Conservation (phyloP, 2,888 invertebrate species). For the Thymelicus acteon region DNA sequence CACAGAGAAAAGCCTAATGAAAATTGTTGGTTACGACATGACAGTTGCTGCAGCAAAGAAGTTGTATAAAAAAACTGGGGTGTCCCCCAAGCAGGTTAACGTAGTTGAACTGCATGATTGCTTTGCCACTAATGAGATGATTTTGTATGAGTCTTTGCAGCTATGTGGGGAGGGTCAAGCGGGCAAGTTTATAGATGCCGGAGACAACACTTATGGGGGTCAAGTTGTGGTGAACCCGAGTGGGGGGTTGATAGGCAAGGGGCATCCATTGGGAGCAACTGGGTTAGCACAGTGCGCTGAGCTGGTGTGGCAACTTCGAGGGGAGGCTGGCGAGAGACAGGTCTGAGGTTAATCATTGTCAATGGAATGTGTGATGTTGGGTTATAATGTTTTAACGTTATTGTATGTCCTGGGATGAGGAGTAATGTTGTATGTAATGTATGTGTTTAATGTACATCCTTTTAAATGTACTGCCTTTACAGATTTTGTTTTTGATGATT, state of each 20-base stretch:
- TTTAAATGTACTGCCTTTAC: no score
- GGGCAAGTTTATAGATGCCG: conserved; percentile 95
- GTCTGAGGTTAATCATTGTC: conserved; percentile 65
- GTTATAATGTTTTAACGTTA: no score
- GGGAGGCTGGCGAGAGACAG: conserved; percentile 90
- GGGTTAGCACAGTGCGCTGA: conserved; percentile 96
- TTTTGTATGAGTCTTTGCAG: conserved; percentile 98
- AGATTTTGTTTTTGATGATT: no score
- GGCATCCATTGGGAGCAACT: conserved; percentile 98
- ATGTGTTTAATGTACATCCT: no score
- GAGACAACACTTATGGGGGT: conserved; percentile 98
- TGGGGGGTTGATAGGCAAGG: conserved; percentile 99
- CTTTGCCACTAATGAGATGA: conserved; percentile 98
- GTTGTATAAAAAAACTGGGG: conserved; percentile 90
- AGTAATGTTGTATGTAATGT: no score
- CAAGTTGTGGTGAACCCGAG: conserved; percentile 99
- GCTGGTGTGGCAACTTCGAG: conserved; percentile 93
- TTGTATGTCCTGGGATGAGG: no score
- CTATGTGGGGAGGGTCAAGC: conserved; percentile 96
- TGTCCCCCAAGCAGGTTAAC: conserved; percentile 92
- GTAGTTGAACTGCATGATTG: conserved; percentile 99
- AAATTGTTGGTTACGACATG: conserved; percentile 97
- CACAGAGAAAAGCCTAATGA: conserved; percentile 89
- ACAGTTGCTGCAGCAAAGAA: conserved; percentile 92
- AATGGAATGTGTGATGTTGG: no score